Percentiles rank a stretch among this genome's conserved stretches.
Conservation (phyloP, 2,113 vertebrate species). For the Uria aalge region DNA sequence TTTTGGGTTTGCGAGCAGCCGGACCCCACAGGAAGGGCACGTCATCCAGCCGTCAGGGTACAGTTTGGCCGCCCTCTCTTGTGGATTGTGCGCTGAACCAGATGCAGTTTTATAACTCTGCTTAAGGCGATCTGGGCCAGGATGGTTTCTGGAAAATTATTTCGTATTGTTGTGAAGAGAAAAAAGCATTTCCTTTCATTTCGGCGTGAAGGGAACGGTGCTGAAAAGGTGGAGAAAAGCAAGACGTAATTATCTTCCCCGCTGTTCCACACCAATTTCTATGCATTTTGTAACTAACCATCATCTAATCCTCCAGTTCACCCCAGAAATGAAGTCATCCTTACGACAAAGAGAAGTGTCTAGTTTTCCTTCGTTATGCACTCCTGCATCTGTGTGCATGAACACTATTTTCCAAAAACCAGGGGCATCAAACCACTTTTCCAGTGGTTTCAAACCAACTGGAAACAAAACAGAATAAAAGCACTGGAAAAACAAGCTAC, state of each 20-base stretch:
- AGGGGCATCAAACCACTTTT: not conserved
- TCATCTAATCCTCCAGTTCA: not conserved
- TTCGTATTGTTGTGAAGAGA: not conserved
- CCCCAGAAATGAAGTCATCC: not conserved
- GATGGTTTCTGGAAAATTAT: constrained; percentile 16
- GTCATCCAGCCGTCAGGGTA: constrained; percentile 10
- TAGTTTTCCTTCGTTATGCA: not conserved
- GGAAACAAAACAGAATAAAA: not conserved
- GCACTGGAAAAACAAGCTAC: not conserved
- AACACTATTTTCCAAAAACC: constrained; percentile 6
- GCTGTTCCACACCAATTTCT: not conserved
- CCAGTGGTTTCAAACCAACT: constrained; percentile 1
- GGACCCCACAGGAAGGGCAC: constrained; percentile 12
- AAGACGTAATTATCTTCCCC: not conserved
- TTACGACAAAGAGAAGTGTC: not conserved
- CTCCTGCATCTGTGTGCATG: not conserved
- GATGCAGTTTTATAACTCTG: not conserved
- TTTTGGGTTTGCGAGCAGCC: not conserved
- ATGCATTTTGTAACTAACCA: not conserved
- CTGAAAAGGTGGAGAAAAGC: not conserved
- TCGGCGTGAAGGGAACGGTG: not conserved
- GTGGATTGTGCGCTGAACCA: not conserved
- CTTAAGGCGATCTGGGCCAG: not conserved
- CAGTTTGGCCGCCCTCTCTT: not conserved
- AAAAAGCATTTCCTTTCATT: not conserved